Evolutionary conservation across 2,888 invertebrate genomes (phyloP).

Genomic region (Synergus laeviventris): DNA sequence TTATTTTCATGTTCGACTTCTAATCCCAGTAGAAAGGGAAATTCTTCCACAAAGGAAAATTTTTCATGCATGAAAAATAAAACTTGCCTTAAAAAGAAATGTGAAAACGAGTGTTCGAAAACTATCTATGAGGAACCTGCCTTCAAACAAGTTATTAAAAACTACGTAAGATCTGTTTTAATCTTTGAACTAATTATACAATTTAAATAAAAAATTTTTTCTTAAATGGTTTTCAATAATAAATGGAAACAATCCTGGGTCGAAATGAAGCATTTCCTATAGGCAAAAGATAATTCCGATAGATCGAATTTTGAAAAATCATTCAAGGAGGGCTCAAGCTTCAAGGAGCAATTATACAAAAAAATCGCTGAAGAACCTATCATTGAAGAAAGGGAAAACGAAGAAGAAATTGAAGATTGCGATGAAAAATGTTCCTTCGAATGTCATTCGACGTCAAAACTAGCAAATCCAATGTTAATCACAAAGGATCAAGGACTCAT

Average conservation of each 20-base stretch:
- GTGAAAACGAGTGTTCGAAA: neutral
- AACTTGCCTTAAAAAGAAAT: neutral
- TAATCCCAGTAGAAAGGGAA: neutral
- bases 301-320: neutral
- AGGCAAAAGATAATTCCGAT: neutral
- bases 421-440: neutral
- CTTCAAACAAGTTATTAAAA: neutral
- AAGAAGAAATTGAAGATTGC: neutral
- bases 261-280: conserved; percentile 3
- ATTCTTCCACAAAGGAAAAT: neutral
- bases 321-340: conserved; percentile 5
- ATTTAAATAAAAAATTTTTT: neutral
- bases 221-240: neutral
- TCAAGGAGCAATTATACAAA: neutral
- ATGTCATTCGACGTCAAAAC: neutral
- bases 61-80: neutral
- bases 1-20: neutral
- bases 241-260: neutral
- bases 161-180: neutral
- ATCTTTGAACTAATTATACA: neutral
- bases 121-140: neutral
- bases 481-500: conserved; percentile 63
- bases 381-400: neutral
- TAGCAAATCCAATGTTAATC: conserved; percentile 56
- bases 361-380: neutral